Evolutionary conservation across 2,888 invertebrate genomes (phyloP).

Genomic region (Ophion slaviceki): DNA sequence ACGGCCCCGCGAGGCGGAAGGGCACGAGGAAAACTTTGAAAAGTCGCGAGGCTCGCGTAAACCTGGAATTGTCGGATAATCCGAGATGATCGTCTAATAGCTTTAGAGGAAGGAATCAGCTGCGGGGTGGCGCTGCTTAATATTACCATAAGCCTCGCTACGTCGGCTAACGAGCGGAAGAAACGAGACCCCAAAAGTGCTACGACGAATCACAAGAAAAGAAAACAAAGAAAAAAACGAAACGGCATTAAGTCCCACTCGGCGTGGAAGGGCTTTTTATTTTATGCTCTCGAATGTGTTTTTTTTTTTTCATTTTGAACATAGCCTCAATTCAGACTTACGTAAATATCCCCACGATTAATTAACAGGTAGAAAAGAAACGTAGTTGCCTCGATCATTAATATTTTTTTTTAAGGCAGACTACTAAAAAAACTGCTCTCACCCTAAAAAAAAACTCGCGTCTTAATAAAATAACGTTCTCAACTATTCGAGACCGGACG

Average conservation of each 20-base stretch:
- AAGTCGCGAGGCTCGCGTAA: conserved; percentile 79
- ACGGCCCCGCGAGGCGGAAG: background rate
- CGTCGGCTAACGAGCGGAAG: conserved; percentile 80
- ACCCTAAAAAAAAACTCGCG: background rate
- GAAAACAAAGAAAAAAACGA: conserved; percentile 49
- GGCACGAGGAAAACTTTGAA: conserved; percentile 80
- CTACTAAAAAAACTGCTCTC: no score
- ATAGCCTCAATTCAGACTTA: background rate
- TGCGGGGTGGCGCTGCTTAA: conserved; percentile 77
- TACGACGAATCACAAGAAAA: conserved; percentile 73
- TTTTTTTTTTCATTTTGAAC: background rate
- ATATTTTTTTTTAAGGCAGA: background rate
- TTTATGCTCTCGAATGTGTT: conserved; percentile 19
- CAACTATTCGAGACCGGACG: background rate
- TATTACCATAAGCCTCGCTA: conserved; percentile 82
- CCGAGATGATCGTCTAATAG: conserved; percentile 83
- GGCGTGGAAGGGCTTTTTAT: conserved; percentile 15
- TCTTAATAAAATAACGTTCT: background rate
- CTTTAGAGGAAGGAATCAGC: conserved; percentile 82
- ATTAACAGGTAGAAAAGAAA: background rate
- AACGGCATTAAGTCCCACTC: conserved; percentile 47
- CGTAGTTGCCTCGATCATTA: background rate
- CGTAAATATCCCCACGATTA: background rate
- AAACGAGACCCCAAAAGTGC: conserved; percentile 81
- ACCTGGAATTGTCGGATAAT: conserved; percentile 81